Percentiles rank a stretch among this genome's conserved stretches.
These are phyloP conservation scores for Hippopotamyrus pictus DNA, from an alignment of 2,797 vertebrate species.

Conservation along the genomic window DNA sequence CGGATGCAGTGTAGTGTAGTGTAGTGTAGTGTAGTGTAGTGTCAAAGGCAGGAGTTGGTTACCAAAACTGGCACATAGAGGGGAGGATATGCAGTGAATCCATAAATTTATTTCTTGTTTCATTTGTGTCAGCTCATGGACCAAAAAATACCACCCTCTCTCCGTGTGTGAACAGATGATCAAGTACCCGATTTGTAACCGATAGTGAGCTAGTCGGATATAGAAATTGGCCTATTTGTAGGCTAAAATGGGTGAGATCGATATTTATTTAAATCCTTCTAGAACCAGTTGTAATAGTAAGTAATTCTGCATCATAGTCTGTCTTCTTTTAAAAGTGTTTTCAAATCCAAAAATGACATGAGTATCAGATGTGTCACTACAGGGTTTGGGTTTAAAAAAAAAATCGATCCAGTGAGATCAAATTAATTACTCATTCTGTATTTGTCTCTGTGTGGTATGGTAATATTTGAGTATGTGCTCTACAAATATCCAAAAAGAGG, in stretches of 20 bases:
- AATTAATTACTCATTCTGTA: not conserved
- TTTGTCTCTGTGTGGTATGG: not conserved
- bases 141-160: not conserved
- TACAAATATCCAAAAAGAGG: not conserved
- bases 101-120: conserved; percentile 19
- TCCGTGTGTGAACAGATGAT: not conserved
- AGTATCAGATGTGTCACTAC: not conserved
- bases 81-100: conserved; percentile 18
- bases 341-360: not conserved
- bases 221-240: not conserved
- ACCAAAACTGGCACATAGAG: conserved; percentile 8
- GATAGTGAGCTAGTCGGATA: not conserved
- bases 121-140: conserved; percentile 14
- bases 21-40: not conserved
- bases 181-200: not conserved
- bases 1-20: not conserved
- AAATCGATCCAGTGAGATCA: not conserved
- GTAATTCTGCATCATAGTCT: not conserved
- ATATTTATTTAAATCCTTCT: not conserved
- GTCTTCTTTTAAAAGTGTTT: not conserved
- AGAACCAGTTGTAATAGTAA: not conserved
- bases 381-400: not conserved
- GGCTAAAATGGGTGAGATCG: not conserved
- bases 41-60: not conserved
- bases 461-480: not conserved